A percentile compares a stretch with the other conserved stretches of the same genome.
These are phyloP conservation scores for Monodelphis domestica DNA, from an alignment of 2,797 vertebrate genomes.

Conservation along the genomic window DNA sequence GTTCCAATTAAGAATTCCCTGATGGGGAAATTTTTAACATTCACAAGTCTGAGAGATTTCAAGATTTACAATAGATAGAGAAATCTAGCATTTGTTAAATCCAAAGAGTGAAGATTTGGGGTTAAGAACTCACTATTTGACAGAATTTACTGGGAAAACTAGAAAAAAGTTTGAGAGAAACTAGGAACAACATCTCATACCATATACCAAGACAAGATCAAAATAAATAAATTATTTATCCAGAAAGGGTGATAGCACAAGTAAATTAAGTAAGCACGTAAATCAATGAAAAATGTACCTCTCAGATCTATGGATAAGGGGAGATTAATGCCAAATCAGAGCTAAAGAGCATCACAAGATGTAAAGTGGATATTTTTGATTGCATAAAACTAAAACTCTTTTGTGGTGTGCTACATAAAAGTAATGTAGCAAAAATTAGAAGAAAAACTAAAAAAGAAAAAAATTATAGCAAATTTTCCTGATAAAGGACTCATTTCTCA, in stretches of 20 bases:
- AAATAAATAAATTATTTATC: background rate
- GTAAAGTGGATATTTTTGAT: background rate
- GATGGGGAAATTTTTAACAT: too few species aligned
- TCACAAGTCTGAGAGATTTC: too few species aligned
- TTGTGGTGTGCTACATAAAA: background rate
- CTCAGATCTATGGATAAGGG: background rate
- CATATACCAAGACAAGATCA: background rate
- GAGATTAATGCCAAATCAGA: background rate
- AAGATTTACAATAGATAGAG: too few species aligned
- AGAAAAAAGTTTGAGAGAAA: background rate
- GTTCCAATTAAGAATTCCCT: too few species aligned
- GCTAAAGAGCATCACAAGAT: background rate
- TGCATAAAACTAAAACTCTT: background rate
- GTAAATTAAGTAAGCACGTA: background rate
- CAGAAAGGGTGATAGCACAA: too few species aligned
- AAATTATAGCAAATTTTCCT: too few species aligned
- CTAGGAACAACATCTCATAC: background rate
- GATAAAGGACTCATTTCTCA: background rate
- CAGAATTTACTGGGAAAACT: background rate
- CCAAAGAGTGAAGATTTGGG: background rate
- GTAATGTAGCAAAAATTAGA: background rate
- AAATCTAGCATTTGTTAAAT: background rate
- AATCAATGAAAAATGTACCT: background rate
- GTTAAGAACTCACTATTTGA: background rate
- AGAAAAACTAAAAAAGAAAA: background rate